Conservation (phyloP, 2,113 vertebrate genomes). For the Eretmochelys imbricata region DNA sequence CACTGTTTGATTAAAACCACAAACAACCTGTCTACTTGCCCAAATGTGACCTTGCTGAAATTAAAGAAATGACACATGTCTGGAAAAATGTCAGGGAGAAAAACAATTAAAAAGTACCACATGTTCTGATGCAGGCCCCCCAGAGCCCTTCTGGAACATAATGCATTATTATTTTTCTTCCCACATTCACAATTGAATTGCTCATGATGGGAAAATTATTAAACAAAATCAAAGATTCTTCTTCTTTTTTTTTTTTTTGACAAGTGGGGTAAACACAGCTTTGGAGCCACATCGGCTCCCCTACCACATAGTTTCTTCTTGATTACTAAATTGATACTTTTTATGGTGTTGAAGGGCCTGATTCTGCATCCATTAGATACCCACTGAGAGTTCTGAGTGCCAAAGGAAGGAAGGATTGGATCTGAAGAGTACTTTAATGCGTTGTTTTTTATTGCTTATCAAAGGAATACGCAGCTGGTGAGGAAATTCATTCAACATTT, state of each 20-base stretch:
- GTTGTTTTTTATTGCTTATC: neutral
- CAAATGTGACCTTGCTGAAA: neutral
- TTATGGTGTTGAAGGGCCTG: rapidly evolving
- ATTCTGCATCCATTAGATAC: rapidly evolving
- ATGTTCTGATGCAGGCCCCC: neutral
- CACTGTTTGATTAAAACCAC: conserved; percentile 27
- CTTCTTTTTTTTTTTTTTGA: neutral
- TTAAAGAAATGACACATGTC: conserved; percentile 8
- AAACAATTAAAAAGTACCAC: neutral
- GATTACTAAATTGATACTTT: neutral
- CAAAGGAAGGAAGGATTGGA: neutral
- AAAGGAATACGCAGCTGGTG: neutral
- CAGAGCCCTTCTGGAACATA: neutral
- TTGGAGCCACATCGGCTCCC: neutral
- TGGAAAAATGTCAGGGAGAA: neutral
- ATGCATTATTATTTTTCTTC: neutral
- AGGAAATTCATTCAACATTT: rapidly evolving
- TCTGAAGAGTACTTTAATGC: neutral
- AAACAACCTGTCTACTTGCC: conserved; percentile 29
- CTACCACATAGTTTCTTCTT: rapidly evolving
- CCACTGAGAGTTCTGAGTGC: neutral
- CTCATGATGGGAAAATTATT: neutral
- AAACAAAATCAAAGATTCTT: neutral
- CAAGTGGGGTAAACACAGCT: neutral
- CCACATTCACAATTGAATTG: neutral